Evolutionary conservation across 2,797 vertebrate genomes (phyloP).

Genomic region (Hozukius guyotensis): DNA sequence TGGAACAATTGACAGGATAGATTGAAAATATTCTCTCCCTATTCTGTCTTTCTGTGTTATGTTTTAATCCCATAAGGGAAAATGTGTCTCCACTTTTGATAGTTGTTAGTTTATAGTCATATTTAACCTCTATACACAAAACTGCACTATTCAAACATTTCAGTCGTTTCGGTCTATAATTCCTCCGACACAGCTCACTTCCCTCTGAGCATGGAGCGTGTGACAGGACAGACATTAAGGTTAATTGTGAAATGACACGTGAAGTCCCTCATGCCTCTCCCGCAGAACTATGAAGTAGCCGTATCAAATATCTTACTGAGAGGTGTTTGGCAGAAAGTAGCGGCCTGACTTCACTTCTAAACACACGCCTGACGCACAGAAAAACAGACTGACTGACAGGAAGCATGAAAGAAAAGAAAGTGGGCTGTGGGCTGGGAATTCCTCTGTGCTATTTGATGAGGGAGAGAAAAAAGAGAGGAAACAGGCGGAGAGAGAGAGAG

Average conservation of each 20-base stretch:
- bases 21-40: neutral
- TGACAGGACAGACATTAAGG: slow-evolving; percentile 2
- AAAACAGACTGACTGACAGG: slow-evolving; percentile 54
- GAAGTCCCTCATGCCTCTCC: slow-evolving; percentile 21
- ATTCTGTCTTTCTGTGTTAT: neutral
- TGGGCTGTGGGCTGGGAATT: slow-evolving; percentile 38
- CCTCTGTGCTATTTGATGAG: slow-evolving; percentile 33
- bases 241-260: slow-evolving; percentile 54
- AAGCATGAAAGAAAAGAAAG: slow-evolving; percentile 54
- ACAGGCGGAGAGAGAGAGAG: neutral
- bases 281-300: slow-evolving; percentile 19
- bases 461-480: slow-evolving; percentile 1
- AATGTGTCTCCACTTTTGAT: neutral
- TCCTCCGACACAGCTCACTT: neutral
- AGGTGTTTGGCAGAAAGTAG: slow-evolving; percentile 56
- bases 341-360: slow-evolving; percentile 54
- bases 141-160: neutral
- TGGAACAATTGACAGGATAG: neutral
- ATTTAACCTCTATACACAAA: neutral
- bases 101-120: neutral
- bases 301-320: slow-evolving; percentile 60
- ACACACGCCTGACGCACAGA: slow-evolving; percentile 45
- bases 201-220: neutral
- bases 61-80: neutral
- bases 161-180: neutral